Percentiles rank a stretch among this genome's conserved stretches.
phyloP scores from a whole-genome alignment of 2,797 vertebrate species.

The Nannoperca australis region DNA sequence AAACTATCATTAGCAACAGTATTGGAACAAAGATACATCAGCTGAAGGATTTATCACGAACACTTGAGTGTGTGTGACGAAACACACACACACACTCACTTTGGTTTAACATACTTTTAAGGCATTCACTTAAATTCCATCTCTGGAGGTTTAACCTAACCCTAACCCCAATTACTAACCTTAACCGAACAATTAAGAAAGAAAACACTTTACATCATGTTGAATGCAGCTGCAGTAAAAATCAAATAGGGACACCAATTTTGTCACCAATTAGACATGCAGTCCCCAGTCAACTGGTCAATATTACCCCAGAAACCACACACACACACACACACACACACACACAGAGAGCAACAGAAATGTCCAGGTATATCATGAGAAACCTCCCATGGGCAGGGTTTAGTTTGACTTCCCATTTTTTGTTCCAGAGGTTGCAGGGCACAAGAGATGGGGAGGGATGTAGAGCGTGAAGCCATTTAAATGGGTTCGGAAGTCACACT shows the following conservation, averaged over 20 bases:
- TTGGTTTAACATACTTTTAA: slow-evolving; percentile 5
- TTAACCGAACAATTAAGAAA: slow-evolving; percentile 44
- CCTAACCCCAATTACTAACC: slow-evolving; percentile 66
- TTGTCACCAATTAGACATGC: slow-evolving; percentile 48
- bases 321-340: slow-evolving; percentile 10
- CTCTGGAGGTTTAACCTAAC: slow-evolving; percentile 32
- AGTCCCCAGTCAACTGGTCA: slow-evolving; percentile 28
- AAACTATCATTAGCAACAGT: not conserved
- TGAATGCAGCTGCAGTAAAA: slow-evolving; percentile 28
- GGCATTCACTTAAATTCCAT: slow-evolving; percentile 12
- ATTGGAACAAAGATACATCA: not conserved
- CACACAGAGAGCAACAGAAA: not conserved
- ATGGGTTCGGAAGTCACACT: slow-evolving; percentile 58
- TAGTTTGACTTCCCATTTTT: slow-evolving; percentile 62
- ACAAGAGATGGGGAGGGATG: slow-evolving; percentile 69
- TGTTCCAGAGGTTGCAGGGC: slow-evolving; percentile 57
- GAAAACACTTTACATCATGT: slow-evolving; percentile 30
- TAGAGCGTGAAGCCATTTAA: slow-evolving; percentile 79
- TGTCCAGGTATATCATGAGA: slow-evolving; percentile 34
- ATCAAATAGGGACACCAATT: slow-evolving; percentile 44
- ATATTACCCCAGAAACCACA: slow-evolving; percentile 30
- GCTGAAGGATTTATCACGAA: not conserved
- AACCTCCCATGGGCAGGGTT: slow-evolving; percentile 40
- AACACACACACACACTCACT: not conserved
- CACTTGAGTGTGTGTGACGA: not conserved